Evolutionary conservation across 2,888 invertebrate species (phyloP).

Genomic region (Falcaria lacertinaria): DNA sequence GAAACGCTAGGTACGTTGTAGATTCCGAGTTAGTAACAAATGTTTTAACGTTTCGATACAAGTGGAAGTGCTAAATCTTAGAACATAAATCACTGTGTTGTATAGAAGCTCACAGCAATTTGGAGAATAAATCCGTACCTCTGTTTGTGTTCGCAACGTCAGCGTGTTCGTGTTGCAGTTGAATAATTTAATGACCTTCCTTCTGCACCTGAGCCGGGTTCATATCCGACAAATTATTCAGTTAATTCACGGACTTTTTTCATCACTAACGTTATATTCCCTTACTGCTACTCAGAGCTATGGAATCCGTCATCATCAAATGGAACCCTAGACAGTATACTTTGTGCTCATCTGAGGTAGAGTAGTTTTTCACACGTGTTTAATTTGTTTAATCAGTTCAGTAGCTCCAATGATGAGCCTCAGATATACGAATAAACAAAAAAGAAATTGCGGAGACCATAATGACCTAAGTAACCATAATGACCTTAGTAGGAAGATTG

Average conservation of each 20-base stretch:
- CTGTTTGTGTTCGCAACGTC: slow-evolving; percentile 42
- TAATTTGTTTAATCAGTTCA: too few species aligned
- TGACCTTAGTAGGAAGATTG: too few species aligned
- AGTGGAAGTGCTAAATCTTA: slow-evolving; percentile 63
- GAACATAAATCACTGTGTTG: slow-evolving; percentile 54
- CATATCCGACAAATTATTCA: neutral
- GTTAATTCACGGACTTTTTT: neutral
- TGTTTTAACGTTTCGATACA: slow-evolving; percentile 64
- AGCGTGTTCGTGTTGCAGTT: slow-evolving; percentile 38
- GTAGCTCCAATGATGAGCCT: too few species aligned
- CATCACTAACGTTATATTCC: too few species aligned
- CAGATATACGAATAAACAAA: too few species aligned
- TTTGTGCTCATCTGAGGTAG: too few species aligned
- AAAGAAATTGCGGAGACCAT: too few species aligned
- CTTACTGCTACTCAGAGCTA: too few species aligned
- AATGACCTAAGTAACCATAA: too few species aligned
- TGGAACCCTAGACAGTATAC: too few species aligned
- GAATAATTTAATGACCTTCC: slow-evolving; percentile 42
- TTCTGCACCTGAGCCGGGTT: slow-evolving; percentile 24
- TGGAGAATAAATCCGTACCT: slow-evolving; percentile 50
- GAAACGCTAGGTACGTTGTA: slow-evolving; percentile 33
- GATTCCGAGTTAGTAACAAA: slow-evolving; percentile 56
- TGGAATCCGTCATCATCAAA: too few species aligned
- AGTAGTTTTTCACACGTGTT: too few species aligned
- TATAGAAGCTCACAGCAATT: slow-evolving; percentile 41